Base-by-base conservation (phyloP, 1,140 invertebrate species). In the Asobara japonica region DNA sequence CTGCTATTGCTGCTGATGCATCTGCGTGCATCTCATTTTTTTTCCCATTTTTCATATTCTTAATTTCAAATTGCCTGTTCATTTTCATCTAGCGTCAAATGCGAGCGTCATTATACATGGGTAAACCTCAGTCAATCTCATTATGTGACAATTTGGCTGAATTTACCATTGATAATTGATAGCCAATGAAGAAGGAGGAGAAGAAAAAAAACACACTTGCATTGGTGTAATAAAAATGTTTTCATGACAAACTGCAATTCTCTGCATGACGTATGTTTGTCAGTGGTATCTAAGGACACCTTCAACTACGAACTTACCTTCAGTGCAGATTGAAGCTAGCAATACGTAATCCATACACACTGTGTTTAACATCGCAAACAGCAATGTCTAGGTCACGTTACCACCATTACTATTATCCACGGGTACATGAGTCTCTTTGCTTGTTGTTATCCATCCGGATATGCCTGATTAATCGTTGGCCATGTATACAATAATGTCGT, bases 1-100 rank as follows among this genome's bases (percentile, higher is more conserved):
- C 79, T 79, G 77, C 77, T 76, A 29, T 71, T 74, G 71, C 61
- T 72, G 71, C 60, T 72, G 62, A 74, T 73, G 70, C 75, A 65
- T 71, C 65, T 61, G 62, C 41, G 66, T 64, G 70, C 72, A 72
- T 74, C 72, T 62, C 38, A 62, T 30, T 65, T 65, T 27, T 65
- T 38, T 75, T 72, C 61, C 10, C 22, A 38, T 60, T 66, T 61
- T 65, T 60, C 22, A 29, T 41, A 51, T 36, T n/a, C 18, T 45
- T 66, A 41, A 66, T 65, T 18, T 65, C 31, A 65, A 36, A 25
- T 10, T 60, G 4, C 51, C n/a, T 20, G 51, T 60, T 56, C 25
- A 56, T 56, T 56, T 27, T 25, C 22, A 56, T 25, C 25, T 56
- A 13, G 25, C 3, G 51, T 56, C 51, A 25, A 56, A 56, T 56